A percentile compares a stretch with the other conserved stretches of the same genome.
phyloP scores from a whole-genome alignment of 2,888 invertebrate genomes.

The Sarcophaga variegata region DNA sequence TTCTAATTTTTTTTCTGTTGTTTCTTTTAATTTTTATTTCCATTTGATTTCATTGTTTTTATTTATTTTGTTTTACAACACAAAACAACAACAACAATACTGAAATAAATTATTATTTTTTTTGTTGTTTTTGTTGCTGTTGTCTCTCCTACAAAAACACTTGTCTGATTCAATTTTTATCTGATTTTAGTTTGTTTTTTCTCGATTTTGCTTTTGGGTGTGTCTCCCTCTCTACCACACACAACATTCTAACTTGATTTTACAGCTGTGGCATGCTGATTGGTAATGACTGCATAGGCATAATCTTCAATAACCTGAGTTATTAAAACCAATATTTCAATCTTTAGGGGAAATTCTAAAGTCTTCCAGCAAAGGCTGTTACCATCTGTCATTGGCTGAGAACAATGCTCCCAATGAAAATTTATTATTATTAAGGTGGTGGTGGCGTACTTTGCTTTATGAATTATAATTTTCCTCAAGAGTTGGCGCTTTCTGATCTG shows the following conservation, averaged over 20 bases:
- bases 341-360: too few relatives aligned
- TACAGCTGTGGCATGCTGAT: background rate
- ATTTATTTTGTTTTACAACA: conserved; percentile 10
- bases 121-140: background rate
- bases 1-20: conserved; percentile 12
- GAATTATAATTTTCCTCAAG: too few relatives aligned
- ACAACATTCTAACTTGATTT: conserved; percentile 24
- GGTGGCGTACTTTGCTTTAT: too few relatives aligned
- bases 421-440: too few relatives aligned
- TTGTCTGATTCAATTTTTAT: conserved; percentile 59
- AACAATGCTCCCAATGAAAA: too few relatives aligned
- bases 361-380: too few relatives aligned
- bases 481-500: too few relatives aligned
- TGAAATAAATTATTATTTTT: conserved; percentile 13
- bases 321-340: too few relatives aligned
- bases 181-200: conserved; percentile 20
- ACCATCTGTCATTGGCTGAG: too few relatives aligned
- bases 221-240: conserved; percentile 39
- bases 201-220: conserved; percentile 46
- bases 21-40: conserved; percentile 3
- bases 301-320: background rate
- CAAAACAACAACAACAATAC: background rate
- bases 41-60: background rate
- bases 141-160: conserved; percentile 44
- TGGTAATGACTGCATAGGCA: background rate